Conservation (phyloP, 2,797 vertebrate species). For the Echeneis naucrates region DNA sequence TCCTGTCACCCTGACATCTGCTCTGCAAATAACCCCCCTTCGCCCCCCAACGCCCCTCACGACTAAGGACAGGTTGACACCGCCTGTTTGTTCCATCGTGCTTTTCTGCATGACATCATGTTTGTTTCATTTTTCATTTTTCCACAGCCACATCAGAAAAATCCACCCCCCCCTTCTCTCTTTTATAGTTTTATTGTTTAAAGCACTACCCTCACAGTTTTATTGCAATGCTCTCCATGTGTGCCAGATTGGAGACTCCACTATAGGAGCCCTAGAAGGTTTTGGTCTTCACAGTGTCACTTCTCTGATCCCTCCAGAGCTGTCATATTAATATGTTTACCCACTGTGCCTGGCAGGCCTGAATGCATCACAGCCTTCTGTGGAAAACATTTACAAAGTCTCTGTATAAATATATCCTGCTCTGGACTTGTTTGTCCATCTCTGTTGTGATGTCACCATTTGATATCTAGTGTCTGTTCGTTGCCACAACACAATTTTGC, state of each 20-base stretch:
- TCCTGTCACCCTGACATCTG: slow-evolving; percentile 70
- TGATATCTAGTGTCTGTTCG: slow-evolving; percentile 46
- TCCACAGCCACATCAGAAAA: slow-evolving; percentile 16
- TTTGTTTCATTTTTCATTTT: slow-evolving; percentile 2
- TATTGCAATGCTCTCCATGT: slow-evolving; percentile 5
- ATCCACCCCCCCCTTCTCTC: not conserved
- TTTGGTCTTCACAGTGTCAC: slow-evolving; percentile 35
- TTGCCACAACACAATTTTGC: slow-evolving; percentile 25
- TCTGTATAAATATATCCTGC: slow-evolving; percentile 36
- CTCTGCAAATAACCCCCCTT: slow-evolving; percentile 39
- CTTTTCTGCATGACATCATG: slow-evolving; percentile 15
- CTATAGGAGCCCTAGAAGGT: slow-evolving; percentile 28
- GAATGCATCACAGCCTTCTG: slow-evolving; percentile 47
- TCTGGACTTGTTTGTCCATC: slow-evolving; percentile 2
- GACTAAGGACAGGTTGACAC: slow-evolving; percentile 52
- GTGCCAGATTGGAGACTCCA: slow-evolving; percentile 18
- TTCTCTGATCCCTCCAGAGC: slow-evolving; percentile 33
- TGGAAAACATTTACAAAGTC: slow-evolving; percentile 36
- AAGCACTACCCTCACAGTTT: not conserved
- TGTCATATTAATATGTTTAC: slow-evolving; percentile 69
- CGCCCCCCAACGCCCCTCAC: slow-evolving; percentile 30
- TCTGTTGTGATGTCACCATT: slow-evolving; percentile 59
- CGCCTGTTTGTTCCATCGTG: slow-evolving; percentile 13
- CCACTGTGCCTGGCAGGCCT: slow-evolving; percentile 43
- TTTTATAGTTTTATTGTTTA: slow-evolving; percentile 8